Base-by-base conservation (phyloP, 2,888 invertebrate genomes). In the Gortyna flavago region DNA sequence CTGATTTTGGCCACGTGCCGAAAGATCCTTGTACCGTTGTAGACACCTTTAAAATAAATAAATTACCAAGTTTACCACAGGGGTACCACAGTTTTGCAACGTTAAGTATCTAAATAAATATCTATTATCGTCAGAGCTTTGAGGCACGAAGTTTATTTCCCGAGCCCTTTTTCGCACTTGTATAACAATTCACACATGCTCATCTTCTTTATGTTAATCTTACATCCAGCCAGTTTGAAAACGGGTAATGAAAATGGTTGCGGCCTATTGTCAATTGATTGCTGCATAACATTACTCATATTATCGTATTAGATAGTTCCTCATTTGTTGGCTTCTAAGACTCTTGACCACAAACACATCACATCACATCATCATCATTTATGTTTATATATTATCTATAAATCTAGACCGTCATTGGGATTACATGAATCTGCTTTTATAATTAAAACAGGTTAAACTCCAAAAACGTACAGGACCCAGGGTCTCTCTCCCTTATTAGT, bases 181-280 rank as follows among this genome's bases (percentile, higher is more conserved):
- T 35, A 54, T 75, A 67, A 41, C n/a, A 75, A 61, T 44, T 77
- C 67, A 62, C 75, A 77, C 51, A 68, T 77, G 5, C 29, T 11
- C 29, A 44, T 66, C 21, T 66, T 44, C 66, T 21, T 7, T 41
- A 2, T 25, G 18, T 25, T 21, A 35, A 13, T 59, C n/a, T 8
- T 62, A 25, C n/a, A 72, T 72, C 48, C n/a, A 69, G 44, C 59
- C 7, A 38, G 61, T 38, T 32, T 41, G 61, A 62, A 51, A 71
- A 62, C 59, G 5, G 44, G 16, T 59, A 9, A 35, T 48, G n/a
- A 70, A 61, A 61, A 75, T 38, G 7, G 29, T 48, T 29, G 4
- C 29, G 21, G 2, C 21, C n/a, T 9, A 41, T 68, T 57, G 32
- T 57, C 57, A 72, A 66, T n/a, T 21, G 11, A 64, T 66, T 41